These are phyloP conservation scores for Catagonus wagneri DNA, from an alignment of 2,113 vertebrate species.

Conservation along the genomic window DNA sequence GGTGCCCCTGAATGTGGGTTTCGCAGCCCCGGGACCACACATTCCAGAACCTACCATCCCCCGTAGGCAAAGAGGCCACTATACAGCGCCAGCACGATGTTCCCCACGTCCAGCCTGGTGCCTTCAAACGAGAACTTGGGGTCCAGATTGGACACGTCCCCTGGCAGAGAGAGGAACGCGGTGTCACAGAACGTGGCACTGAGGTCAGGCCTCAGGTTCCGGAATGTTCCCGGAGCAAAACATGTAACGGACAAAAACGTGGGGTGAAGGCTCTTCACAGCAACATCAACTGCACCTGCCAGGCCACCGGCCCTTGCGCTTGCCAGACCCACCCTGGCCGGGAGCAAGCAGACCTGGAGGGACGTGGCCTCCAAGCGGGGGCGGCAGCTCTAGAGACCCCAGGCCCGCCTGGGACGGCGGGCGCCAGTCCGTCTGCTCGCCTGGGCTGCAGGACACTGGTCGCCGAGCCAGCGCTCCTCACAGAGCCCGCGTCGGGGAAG, in stretches of 20 bases:
- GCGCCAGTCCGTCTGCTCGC: neutral
- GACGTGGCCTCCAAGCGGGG: accelerated
- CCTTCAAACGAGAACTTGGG: conserved; percentile 92
- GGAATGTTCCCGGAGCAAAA: neutral
- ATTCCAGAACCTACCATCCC: conserved; percentile 92
- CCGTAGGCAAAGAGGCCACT: conserved; percentile 98
- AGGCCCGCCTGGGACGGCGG: accelerated
- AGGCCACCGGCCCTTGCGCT: accelerated
- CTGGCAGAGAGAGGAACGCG: conserved; percentile 82
- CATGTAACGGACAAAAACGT: accelerated
- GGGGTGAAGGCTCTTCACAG: neutral
- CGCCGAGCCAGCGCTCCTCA: too few relatives aligned
- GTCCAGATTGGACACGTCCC: conserved; percentile 86
- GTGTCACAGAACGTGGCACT: neutral
- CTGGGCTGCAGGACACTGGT: neutral
- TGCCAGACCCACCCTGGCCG: accelerated
- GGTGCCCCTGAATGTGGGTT: accelerated
- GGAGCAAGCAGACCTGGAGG: accelerated
- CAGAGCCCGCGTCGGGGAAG: neutral
- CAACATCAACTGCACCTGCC: neutral
- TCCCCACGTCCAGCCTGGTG: conserved; percentile 92
- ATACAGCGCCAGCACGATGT: conserved; percentile 95
- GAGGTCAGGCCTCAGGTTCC: neutral
- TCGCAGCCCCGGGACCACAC: neutral
- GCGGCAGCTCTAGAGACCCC: neutral